Percentiles rank a stretch among this genome's conserved stretches.
phyloP scores from a whole-genome alignment of 2,113 vertebrate genomes.

The Gracilinanus agilis region DNA sequence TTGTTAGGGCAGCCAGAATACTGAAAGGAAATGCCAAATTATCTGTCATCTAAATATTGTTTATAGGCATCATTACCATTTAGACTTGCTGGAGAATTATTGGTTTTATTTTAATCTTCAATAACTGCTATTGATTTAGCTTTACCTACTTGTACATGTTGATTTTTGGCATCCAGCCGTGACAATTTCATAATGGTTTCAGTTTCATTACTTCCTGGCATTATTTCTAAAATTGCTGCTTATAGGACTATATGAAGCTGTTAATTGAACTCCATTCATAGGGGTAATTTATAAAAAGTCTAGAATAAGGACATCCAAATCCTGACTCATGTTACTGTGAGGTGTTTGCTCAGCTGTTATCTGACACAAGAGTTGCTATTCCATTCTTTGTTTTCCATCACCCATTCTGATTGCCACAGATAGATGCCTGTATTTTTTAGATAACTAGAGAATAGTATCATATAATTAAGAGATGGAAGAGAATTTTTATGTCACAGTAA shows the following conservation, averaged over 20 bases:
- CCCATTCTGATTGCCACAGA: neutral
- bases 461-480: neutral
- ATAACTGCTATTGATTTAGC: neutral
- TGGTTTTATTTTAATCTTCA: neutral
- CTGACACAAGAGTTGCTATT: neutral
- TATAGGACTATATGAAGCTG: constrained; percentile 23
- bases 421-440: neutral
- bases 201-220: constrained; percentile 26
- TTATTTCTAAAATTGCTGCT: constrained; percentile 50
- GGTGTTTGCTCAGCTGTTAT: neutral
- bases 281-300: neutral
- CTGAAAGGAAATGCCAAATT: neutral
- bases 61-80: neutral
- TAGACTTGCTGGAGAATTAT: neutral
- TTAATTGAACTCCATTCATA: neutral
- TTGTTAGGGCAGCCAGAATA: neutral
- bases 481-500: neutral
- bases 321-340: neutral
- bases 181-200: constrained; percentile 37
- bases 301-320: neutral
- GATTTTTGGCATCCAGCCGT: neutral
- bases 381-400: neutral
- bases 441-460: neutral
- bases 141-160: neutral
- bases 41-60: neutral